Conservation (phyloP, 2,888 invertebrate species). For the Amphipoea oculea region DNA sequence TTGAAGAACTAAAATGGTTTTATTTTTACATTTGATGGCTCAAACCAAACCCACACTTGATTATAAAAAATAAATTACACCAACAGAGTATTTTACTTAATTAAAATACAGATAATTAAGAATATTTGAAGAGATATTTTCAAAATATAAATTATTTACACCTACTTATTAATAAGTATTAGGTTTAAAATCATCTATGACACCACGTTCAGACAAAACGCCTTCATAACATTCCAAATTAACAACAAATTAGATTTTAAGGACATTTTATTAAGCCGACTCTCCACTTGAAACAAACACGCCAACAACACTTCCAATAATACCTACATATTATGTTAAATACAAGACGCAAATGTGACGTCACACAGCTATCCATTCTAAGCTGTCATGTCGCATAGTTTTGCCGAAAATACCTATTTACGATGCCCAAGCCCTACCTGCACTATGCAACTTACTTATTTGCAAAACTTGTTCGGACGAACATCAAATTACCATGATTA, state of each 20-base stretch:
- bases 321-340: background rate
- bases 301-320: background rate
- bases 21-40: constrained; percentile 58
- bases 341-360: background rate
- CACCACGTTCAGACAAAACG: constrained; percentile 4
- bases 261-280: background rate
- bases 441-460: background rate
- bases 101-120: constrained; percentile 12
- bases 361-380: background rate
- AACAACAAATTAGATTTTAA: constrained; percentile 4
- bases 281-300: background rate
- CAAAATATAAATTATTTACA: constrained; percentile 23
- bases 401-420: background rate
- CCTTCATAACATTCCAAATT: background rate
- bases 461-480: background rate
- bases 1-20: constrained; percentile 70
- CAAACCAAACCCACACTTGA: constrained; percentile 31
- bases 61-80: constrained; percentile 45
- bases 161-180: constrained; percentile 23
- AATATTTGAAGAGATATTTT: constrained; percentile 1
- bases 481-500: background rate
- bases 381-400: background rate
- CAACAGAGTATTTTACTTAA: constrained; percentile 21
- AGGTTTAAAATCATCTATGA: constrained; percentile 4
- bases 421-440: background rate